phyloP scores from a whole-genome alignment of 2,797 vertebrate genomes.

The Holocentrus rufus region DNA sequence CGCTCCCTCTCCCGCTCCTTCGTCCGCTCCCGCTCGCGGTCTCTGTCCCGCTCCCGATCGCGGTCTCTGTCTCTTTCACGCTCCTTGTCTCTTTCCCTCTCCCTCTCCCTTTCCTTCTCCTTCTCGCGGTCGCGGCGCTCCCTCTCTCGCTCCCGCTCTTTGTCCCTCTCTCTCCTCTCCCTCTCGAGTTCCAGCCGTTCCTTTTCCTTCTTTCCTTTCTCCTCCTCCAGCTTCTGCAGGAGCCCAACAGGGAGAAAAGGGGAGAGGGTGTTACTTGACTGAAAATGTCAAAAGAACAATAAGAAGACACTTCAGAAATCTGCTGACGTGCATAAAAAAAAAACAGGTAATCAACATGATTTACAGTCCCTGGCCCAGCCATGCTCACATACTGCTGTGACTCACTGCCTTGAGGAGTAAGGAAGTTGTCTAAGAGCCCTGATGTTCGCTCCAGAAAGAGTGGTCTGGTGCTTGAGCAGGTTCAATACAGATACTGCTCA shows the following conservation, averaged over 20 bases:
- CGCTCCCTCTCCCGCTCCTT: constrained; percentile 63
- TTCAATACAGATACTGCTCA: constrained; percentile 75
- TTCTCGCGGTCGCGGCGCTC: constrained; percentile 88
- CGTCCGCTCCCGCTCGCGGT: constrained; percentile 65
- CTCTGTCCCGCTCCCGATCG: constrained; percentile 71
- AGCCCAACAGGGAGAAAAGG: constrained; percentile 73
- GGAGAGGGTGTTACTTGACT: constrained; percentile 30
- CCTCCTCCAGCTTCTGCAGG: constrained; percentile 97
- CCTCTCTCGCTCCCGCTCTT: constrained; percentile 89
- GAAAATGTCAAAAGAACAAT: background rate
- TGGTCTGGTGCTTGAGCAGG: constrained; percentile 72
- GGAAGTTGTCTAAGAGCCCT: constrained; percentile 61
- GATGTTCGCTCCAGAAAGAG: constrained; percentile 63
- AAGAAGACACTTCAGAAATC: constrained; percentile 7
- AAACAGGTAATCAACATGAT: constrained; percentile 63
- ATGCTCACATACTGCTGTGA: constrained; percentile 74
- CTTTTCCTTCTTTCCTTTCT: constrained; percentile 96
- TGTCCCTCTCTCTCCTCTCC: constrained; percentile 92
- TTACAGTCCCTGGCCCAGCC: constrained; percentile 59
- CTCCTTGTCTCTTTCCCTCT: constrained; percentile 81
- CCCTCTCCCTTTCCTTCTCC: constrained; percentile 89
- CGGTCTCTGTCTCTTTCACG: constrained; percentile 85
- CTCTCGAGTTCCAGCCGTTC: constrained; percentile 94
- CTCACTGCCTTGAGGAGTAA: constrained; percentile 65
- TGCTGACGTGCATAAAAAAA: constrained; percentile 71